Evolutionary conservation across 2,797 vertebrate genomes (phyloP), one percentile per base, ranked within the genome.

Genomic region (Atherinosoma microstoma): DNA sequence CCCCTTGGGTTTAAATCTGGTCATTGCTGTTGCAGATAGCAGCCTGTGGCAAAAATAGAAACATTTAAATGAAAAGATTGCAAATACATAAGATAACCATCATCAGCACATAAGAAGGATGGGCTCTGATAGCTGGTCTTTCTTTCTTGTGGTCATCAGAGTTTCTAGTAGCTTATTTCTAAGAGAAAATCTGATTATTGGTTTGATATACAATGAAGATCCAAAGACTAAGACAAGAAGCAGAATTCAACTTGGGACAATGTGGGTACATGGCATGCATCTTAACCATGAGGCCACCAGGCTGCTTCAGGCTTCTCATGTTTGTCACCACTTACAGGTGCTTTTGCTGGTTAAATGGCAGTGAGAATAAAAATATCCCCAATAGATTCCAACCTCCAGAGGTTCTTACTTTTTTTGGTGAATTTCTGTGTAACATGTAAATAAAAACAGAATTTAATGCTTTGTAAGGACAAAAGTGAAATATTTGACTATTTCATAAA

Each of bases 1-100:
- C 70, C 66, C 75, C 67, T 36, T 74, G 74, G 79, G 78, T 56
- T 47, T 75, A 86, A 84, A 84, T 77, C 13, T 34, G 80, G 87
- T 82, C 78, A 80, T 75, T 47, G 51, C 64, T 61, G 32, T 76
- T 67, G 74, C 77, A 78, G 73, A 88, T 69, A 71, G 68, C 57
- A 54, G 64, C 75, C 80, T 68, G 70, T 59, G 71, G 78, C 64
- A 49, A 66, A 75, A 83, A 73, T 62, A 72, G 59, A 73, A 61
- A 47, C 6, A 32, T 73, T n/a, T n/a, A 62, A 80, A 80, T 80
- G 2, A 81, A 81, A 75, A 22, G 1, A 56, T 57, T 35, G 27
- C 6, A 24, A 51, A 22, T 49, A n/a, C 8, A 27, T 27, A 22
- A 54, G 16, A 45, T 9, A 45, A 40, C 38, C 38, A 18, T 3